Evolutionary conservation across 92 coral and sea anemone genomes (phyloP), one percentile per base, ranked within the genome.

Genomic region (Paramuricea clavata): DNA sequence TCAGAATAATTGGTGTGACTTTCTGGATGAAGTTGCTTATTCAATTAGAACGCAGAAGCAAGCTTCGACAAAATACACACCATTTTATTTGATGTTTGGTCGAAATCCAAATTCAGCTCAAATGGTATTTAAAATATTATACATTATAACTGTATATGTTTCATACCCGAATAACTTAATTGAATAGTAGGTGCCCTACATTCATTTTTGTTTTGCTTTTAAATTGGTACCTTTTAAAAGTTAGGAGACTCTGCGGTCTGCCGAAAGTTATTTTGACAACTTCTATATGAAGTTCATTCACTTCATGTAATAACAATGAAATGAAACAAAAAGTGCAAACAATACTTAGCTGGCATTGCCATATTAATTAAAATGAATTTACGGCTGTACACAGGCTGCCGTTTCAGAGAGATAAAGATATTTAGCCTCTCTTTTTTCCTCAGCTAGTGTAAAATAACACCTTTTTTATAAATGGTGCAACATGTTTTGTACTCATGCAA

Each of bases 31-130:
- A 33, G 49, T 71, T 33, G 77, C 77, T 33, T 71, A 71, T 21
- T 32, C 77, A 11, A 36, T 71, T 71, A 33, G 77, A 36, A 71
- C 0, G 32, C 78, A 78, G 72, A 90, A 87, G 74, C 85, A 87
- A 57, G 88, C 90, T 87, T 82, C 80, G 79, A 90, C 89, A 83
- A 76, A 67, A 70, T 90, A 69, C 91, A 87, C 54, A 87, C 88
- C 67, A 60, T 87, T 49, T 84, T 87, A 49, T 76, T 54, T 72
- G 86, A 90, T 78, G 74, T 83, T 78, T 87, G 78, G 77, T 35
- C 52, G 36, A 43, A 71, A 71, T 39, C 77, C 77, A 71, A 71
- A 71, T 71, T 71, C 77, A 39, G 49, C 77, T 17, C 77, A 71
- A 39, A 43, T 36, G 77, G 70, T 64, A 64, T 54, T 54, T 54